Evolutionary conservation across 2,888 invertebrate genomes (phyloP), one percentile per base, ranked within the genome.

Genomic region (Platypus cylindrus): DNA sequence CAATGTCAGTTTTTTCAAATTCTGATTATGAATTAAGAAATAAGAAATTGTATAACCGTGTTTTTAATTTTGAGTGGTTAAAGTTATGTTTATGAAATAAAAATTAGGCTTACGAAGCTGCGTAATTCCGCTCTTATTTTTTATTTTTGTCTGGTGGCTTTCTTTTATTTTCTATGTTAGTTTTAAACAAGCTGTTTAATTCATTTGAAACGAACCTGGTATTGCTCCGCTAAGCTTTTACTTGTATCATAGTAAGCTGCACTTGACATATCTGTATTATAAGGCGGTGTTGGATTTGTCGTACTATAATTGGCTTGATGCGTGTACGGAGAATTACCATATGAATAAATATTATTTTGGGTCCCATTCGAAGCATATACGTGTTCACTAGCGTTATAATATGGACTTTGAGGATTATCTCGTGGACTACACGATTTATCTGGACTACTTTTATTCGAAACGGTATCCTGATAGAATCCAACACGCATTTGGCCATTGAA

Each of bases 391-490:
- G 38, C 28, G 32, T 71, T 73, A 1, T 71, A 67, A 30, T 73
- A 73, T 1, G 70, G 67, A 2, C 68, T 66, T 2, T 76, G 76
- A 1, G 76, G 75, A 35, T 75, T 78, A 48, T 83, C 76, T 28
- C 81, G 71, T 1, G 84, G 84, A 54, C 83, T 83, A 52, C 81
- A 81, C 46, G 80, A 83, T 54, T 84, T 85, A 47, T 85, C 84
- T 0, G 84, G 84, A 49, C 83, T 84, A 49, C 81, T 81, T 55
- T 82, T 82, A 3, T 78, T 76, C 0, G 82, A 82, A n/a, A 81
- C 75, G 1, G 80, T 81, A 48, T 87, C 87, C 33, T 89, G 87
- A 60, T 89, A 87, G 58, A 89, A 89, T 3, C 87, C 87, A 20
- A 85, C 86, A 46, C 86, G 70, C 3, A 87, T 79, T 3, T 84